phyloP scores from a whole-genome alignment of 1,140 invertebrate species.

The Drosophila rhopaloa region DNA sequence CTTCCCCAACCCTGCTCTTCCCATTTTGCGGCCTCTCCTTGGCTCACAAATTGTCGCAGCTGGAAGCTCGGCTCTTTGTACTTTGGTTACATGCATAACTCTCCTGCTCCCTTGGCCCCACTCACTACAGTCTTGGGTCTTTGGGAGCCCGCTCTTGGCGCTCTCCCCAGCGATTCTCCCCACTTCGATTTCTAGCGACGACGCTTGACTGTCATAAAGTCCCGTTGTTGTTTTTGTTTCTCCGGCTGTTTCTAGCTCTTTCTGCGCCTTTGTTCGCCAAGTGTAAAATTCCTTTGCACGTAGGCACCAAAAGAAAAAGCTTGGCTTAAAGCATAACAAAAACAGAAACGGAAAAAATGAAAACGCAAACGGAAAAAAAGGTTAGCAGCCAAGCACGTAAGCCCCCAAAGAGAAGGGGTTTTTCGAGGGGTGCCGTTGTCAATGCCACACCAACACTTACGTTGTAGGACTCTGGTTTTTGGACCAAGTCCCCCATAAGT shows the following conservation, averaged over 20 bases:
- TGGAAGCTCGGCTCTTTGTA: constrained; percentile 46
- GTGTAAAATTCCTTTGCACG: constrained; percentile 81
- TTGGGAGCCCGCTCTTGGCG: not conserved
- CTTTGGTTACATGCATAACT: constrained; percentile 42
- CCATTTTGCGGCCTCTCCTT: constrained; percentile 23
- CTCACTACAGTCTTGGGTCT: constrained; percentile 7
- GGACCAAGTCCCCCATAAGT: constrained; percentile 43
- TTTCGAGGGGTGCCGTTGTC: constrained; percentile 43
- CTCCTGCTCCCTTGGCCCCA: constrained; percentile 5
- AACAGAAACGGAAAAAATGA: constrained; percentile 26
- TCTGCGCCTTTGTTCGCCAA: constrained; percentile 68
- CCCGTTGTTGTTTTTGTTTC: constrained; percentile 70
- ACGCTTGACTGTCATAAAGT: constrained; percentile 73
- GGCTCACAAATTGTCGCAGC: constrained; percentile 14
- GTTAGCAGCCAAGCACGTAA: constrained; percentile 65
- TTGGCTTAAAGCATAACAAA: constrained; percentile 47
- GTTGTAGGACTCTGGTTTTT: constrained; percentile 30
- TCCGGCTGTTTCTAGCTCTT: constrained; percentile 50
- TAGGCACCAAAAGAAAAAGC: constrained; percentile 65
- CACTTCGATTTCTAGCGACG: constrained; percentile 70
- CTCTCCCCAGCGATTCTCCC: constrained; percentile 18
- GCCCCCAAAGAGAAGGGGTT: constrained; percentile 48
- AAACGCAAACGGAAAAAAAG: constrained; percentile 48
- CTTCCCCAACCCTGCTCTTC: constrained; percentile 37
- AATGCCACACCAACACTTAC: constrained; percentile 44